Conservation (phyloP, 2,113 vertebrate species). For the Poicephalus gulielmi region DNA sequence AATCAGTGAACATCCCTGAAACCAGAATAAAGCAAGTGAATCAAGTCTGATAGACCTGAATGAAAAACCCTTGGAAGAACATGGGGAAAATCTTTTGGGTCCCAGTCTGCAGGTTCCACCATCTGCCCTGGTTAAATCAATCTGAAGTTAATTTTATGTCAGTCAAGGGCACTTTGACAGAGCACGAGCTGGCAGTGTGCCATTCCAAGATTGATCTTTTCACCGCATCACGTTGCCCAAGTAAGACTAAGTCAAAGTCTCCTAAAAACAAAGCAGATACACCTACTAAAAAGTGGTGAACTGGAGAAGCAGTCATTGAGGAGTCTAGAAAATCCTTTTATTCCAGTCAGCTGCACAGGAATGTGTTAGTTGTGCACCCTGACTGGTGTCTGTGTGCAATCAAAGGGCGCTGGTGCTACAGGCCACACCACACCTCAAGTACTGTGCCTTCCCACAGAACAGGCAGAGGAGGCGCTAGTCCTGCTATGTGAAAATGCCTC, state of each 20-base stretch:
- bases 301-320: not conserved
- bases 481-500: not conserved
- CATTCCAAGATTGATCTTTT: not conserved
- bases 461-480: not conserved
- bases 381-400: not conserved
- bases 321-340: not conserved
- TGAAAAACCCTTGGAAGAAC: not conserved
- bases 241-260: not conserved
- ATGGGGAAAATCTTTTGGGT: not conserved
- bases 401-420: not conserved
- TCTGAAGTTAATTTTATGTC: not conserved
- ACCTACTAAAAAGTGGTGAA: not conserved
- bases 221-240: not conserved
- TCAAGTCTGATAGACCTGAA: not conserved
- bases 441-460: not conserved
- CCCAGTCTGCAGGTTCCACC: not conserved
- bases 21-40: slow-evolving; percentile 31
- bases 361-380: not conserved
- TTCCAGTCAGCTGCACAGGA: not conserved
- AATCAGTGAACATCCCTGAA: slow-evolving; percentile 6
- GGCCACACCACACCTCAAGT: not conserved
- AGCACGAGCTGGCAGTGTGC: not conserved
- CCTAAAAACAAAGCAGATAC: not conserved
- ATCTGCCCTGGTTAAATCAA: not conserved
- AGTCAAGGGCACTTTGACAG: not conserved